Conservation (phyloP, 2,113 vertebrate genomes). For the Drymodes brunneopygia region DNA sequence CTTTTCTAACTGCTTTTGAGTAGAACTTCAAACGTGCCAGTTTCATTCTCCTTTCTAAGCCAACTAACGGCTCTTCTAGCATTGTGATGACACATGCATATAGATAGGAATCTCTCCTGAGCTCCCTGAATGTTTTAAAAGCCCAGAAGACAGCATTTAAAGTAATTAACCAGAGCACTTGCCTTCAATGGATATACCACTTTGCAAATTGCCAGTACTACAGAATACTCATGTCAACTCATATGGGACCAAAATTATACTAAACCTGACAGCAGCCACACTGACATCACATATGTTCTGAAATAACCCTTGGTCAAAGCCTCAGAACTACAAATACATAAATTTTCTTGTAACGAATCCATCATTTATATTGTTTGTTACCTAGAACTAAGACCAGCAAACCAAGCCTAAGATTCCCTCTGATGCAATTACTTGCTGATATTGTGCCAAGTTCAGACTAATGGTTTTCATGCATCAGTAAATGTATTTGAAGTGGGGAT, state of each 20-base stretch:
- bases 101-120: not conserved
- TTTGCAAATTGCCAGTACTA: slow-evolving; percentile 29
- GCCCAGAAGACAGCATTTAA: not conserved
- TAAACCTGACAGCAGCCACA: slow-evolving; percentile 39
- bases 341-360: slow-evolving; percentile 13
- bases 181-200: slow-evolving; percentile 10
- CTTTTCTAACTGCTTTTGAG: not conserved
- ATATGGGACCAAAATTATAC: not conserved
- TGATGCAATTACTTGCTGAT: slow-evolving; percentile 57
- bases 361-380: slow-evolving; percentile 48
- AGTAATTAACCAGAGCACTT: slow-evolving; percentile 33
- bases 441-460: slow-evolving; percentile 27
- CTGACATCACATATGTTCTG: slow-evolving; percentile 37
- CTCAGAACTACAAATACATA: slow-evolving; percentile 22
- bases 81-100: not conserved
- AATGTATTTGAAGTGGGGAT: slow-evolving; percentile 23
- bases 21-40: not conserved
- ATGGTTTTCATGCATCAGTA: slow-evolving; percentile 64
- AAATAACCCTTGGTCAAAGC: slow-evolving; percentile 34
- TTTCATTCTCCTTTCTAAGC: not conserved
- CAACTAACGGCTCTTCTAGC: not conserved
- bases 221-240: slow-evolving; percentile 31
- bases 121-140: not conserved
- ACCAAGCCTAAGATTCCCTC: slow-evolving; percentile 16
- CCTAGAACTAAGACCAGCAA: slow-evolving; percentile 37